Evolutionary conservation across 2,113 vertebrate genomes (phyloP).

Genomic region (Pogonocichla stellata): DNA sequence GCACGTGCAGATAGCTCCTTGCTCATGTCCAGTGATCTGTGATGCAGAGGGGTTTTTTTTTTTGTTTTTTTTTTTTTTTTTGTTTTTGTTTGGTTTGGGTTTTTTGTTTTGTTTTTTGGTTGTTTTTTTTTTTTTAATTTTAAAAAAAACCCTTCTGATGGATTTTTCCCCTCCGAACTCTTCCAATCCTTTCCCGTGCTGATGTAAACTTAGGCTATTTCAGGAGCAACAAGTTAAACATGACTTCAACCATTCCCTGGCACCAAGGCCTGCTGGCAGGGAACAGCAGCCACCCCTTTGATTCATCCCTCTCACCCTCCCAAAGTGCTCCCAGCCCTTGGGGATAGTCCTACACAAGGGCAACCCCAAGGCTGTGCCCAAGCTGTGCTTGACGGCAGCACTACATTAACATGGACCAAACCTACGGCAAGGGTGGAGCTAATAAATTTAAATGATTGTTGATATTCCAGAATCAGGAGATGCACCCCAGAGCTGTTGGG

Average conservation of each 20-base stretch:
- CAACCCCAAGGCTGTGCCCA: neutral
- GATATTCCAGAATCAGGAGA: neutral
- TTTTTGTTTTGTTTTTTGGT: too few relatives aligned
- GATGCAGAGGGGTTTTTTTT: neutral
- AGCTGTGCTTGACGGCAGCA: neutral
- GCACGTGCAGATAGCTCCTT: neutral
- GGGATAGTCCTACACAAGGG: accelerated
- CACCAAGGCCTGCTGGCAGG: slow-evolving; percentile 4
- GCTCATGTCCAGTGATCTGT: accelerated
- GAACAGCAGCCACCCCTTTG: accelerated
- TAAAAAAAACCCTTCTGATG: neutral
- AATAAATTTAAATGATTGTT: neutral
- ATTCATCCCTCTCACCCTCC: neutral
- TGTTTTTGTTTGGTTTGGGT: too few relatives aligned
- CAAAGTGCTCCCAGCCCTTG: neutral
- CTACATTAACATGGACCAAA: neutral
- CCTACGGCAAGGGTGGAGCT: neutral
- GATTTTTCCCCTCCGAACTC: slow-evolving; percentile 36
- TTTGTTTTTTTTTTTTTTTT: neutral
- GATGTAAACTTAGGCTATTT: slow-evolving; percentile 51
- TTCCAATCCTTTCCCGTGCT: neutral
- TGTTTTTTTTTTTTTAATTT: neutral
- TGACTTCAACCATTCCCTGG: neutral
- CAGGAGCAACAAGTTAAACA: slow-evolving; percentile 43
- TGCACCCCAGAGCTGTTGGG: neutral